These are phyloP conservation scores for Parnassius smintheus DNA, from an alignment of 2,888 invertebrate genomes.

Conservation along the genomic window DNA sequence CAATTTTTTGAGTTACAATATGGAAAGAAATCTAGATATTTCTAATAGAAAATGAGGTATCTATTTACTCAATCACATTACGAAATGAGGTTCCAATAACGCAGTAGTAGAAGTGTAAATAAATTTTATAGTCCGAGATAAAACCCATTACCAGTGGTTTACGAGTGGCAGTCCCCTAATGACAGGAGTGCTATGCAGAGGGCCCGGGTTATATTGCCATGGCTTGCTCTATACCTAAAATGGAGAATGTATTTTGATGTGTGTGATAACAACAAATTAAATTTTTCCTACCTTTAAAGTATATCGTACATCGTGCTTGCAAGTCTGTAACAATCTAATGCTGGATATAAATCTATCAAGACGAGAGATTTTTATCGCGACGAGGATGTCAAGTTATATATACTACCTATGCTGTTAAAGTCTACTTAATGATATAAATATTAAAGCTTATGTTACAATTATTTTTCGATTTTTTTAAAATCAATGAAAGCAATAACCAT, in stretches of 20 bases:
- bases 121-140: conserved; percentile 75
- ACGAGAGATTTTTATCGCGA: too few relatives aligned
- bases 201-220: conserved; percentile 35
- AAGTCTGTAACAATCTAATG: too few relatives aligned
- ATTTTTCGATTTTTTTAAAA: too few relatives aligned
- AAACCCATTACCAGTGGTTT: conserved; percentile 72
- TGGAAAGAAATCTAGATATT: neutral
- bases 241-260: conserved; percentile 19
- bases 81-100: conserved; percentile 54
- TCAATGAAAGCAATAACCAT: too few relatives aligned
- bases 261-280: too few relatives aligned
- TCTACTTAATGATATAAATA: too few relatives aligned
- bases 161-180: conserved; percentile 75
- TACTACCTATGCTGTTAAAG: too few relatives aligned
- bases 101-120: conserved; percentile 65
- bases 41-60: conserved; percentile 29
- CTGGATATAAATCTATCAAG: too few relatives aligned
- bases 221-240: conserved; percentile 25
- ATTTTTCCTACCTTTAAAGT: too few relatives aligned
- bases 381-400: too few relatives aligned
- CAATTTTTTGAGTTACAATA: neutral
- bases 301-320: too few relatives aligned
- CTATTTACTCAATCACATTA: conserved; percentile 44
- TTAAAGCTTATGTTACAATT: too few relatives aligned
- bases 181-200: conserved; percentile 59